These are phyloP conservation scores for Discoglossus pictus DNA, from an alignment of 2,797 vertebrate species.

Conservation along the genomic window DNA sequence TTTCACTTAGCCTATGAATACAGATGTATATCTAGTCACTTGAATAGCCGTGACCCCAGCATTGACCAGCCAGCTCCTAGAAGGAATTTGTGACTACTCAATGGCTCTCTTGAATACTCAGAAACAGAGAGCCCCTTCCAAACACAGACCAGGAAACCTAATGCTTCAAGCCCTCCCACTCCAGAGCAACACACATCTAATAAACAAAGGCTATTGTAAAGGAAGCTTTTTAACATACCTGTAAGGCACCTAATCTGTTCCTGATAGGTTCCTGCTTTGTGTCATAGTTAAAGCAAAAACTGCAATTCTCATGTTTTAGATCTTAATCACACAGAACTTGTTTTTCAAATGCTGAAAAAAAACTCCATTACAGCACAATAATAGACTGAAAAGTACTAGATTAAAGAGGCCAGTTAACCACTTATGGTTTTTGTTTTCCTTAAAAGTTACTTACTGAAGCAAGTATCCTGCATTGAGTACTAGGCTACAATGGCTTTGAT, in stretches of 20 bases:
- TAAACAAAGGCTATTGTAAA: conserved; percentile 15
- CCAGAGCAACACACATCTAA: not conserved
- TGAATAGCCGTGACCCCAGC: conserved; percentile 12
- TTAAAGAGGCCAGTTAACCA: not conserved
- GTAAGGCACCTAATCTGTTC: not conserved
- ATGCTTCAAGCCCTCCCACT: conserved; percentile 5
- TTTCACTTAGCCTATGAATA: conserved; percentile 50
- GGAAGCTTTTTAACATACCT: conserved; percentile 1
- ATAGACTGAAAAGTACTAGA: not conserved
- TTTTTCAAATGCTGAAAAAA: not conserved
- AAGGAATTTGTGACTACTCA: accelerated
- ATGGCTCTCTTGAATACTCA: conserved; percentile 22
- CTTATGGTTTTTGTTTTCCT: no score
- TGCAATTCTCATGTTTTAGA: not conserved
- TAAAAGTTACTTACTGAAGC: no score
- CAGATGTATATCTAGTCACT: conserved; percentile 45
- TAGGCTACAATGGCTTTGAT: no score
- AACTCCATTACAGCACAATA: not conserved
- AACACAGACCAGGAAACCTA: not conserved
- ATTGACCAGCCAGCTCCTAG: not conserved
- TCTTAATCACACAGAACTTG: not conserved
- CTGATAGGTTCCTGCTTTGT: not conserved
- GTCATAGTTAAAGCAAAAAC: not conserved
- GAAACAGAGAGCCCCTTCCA: conserved; percentile 32
- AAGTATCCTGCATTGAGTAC: no score